A percentile compares a stretch with the other conserved stretches of the same genome.
These are phyloP conservation scores for Adela reaumurella DNA, from an alignment of 2,888 invertebrate species.

Conservation along the genomic window DNA sequence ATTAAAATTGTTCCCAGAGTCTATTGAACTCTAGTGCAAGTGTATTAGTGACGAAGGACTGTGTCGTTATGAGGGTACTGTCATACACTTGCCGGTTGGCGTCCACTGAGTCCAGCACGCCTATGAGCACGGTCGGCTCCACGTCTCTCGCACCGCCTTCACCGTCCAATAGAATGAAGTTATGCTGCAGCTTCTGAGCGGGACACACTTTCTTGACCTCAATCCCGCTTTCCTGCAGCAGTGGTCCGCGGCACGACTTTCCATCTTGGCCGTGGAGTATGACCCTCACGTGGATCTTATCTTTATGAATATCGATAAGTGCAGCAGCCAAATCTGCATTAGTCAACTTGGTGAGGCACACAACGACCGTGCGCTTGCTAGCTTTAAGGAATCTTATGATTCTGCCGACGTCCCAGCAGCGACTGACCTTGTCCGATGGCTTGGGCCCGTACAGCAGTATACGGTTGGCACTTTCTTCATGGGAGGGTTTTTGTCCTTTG, in stretches of 20 bases:
- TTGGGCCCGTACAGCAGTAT: slow-evolving; percentile 28
- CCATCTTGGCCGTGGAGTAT: slow-evolving; percentile 23
- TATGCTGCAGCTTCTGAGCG: slow-evolving; percentile 23
- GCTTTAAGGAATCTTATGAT: neutral
- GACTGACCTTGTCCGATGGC: too few species aligned
- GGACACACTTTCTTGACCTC: slow-evolving; percentile 26
- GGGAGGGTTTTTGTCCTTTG: neutral
- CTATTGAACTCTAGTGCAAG: slow-evolving; percentile 29
- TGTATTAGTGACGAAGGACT: slow-evolving; percentile 18
- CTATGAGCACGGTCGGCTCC: slow-evolving; percentile 22
- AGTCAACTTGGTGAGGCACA: slow-evolving; percentile 27
- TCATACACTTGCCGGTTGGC: slow-evolving; percentile 22
- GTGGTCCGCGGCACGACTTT: slow-evolving; percentile 16
- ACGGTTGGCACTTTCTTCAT: neutral
- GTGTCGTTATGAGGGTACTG: slow-evolving; percentile 28
- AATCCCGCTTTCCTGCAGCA: slow-evolving; percentile 16
- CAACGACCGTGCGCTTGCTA: slow-evolving; percentile 21
- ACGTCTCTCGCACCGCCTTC: slow-evolving; percentile 13
- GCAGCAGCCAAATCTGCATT: slow-evolving; percentile 18
- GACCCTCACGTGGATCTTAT: slow-evolving; percentile 22
- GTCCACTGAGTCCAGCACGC: slow-evolving; percentile 27
- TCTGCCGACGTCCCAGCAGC: neutral
- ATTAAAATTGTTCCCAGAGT: slow-evolving; percentile 19
- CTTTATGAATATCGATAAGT: slow-evolving; percentile 21
- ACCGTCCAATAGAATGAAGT: slow-evolving; percentile 31